A percentile compares a stretch with the other conserved stretches of the same genome.
Evolutionary conservation across 2,113 vertebrate species (phyloP).

Genomic region (Oreotrochilus melanogaster): DNA sequence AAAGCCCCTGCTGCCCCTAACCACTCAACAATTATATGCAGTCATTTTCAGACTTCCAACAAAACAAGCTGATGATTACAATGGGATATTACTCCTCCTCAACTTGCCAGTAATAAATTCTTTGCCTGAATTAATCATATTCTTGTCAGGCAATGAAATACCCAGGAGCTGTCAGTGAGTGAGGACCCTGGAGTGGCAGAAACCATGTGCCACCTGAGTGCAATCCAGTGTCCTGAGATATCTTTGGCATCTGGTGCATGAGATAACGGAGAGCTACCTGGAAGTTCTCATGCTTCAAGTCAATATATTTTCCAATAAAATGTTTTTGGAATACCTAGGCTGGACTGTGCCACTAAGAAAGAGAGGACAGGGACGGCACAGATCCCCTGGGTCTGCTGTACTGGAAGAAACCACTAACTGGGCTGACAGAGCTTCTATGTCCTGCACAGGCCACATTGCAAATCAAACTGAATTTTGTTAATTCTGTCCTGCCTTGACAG

Average conservation of each 20-base stretch:
- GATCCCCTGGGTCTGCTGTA: background rate
- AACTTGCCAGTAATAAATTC: constrained; percentile 16
- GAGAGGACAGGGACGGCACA: background rate
- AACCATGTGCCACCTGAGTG: background rate
- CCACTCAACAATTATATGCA: background rate
- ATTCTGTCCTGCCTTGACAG: background rate
- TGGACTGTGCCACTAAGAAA: background rate
- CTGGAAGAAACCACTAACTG: background rate
- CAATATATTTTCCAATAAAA: background rate
- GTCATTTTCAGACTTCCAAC: constrained; percentile 10
- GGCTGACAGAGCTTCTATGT: background rate
- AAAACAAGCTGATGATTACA: constrained; percentile 16
- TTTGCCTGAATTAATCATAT: constrained; percentile 18
- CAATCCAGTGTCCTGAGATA: background rate
- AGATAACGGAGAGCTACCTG: background rate
- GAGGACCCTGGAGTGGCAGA: background rate
- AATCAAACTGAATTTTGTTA: background rate
- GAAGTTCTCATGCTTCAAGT: background rate
- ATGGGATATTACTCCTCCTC: constrained; percentile 15
- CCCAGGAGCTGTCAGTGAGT: background rate
- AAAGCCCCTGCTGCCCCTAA: background rate
- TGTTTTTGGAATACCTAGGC: background rate
- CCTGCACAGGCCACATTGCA: fast-evolving
- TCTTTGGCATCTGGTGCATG: background rate
- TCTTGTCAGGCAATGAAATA: constrained; percentile 17